Conservation (phyloP, 2,113 vertebrate genomes). For the Mungos mungo region DNA sequence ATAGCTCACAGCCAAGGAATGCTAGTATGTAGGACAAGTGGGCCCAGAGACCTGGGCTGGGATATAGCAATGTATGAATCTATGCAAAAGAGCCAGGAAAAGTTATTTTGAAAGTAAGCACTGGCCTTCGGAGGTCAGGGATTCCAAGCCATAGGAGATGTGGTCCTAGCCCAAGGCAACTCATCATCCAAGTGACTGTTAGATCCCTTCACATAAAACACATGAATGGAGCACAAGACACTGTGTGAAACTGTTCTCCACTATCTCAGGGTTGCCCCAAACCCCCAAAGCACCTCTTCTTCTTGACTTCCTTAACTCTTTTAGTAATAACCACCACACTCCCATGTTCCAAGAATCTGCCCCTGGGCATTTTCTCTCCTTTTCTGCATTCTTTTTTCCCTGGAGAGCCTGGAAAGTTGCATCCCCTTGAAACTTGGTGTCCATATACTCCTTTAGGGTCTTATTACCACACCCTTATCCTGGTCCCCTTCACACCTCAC, state of each 20-base stretch:
- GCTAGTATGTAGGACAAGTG: neutral
- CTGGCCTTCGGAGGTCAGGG: neutral
- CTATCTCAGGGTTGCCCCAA: neutral
- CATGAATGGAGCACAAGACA: neutral
- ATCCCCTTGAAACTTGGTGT: neutral
- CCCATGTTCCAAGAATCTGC: neutral
- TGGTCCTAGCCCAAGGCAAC: neutral
- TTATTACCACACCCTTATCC: rapidly evolving
- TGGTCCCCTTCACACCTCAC: neutral
- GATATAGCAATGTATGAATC: neutral
- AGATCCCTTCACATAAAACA: neutral
- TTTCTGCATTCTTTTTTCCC: neutral
- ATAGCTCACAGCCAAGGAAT: neutral
- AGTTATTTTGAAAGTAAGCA: neutral
- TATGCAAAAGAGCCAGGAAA: neutral
- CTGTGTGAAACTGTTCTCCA: neutral
- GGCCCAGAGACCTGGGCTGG: neutral
- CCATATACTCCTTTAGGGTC: neutral
- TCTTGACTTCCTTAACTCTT: neutral
- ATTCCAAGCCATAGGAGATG: neutral
- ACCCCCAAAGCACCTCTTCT: neutral
- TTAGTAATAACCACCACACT: no score
- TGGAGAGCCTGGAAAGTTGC: neutral
- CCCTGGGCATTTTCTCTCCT: neutral
- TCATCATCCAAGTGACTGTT: neutral